phyloP scores from a whole-genome alignment of 2,797 vertebrate genomes.

The Poeciliopsis gracilis region DNA sequence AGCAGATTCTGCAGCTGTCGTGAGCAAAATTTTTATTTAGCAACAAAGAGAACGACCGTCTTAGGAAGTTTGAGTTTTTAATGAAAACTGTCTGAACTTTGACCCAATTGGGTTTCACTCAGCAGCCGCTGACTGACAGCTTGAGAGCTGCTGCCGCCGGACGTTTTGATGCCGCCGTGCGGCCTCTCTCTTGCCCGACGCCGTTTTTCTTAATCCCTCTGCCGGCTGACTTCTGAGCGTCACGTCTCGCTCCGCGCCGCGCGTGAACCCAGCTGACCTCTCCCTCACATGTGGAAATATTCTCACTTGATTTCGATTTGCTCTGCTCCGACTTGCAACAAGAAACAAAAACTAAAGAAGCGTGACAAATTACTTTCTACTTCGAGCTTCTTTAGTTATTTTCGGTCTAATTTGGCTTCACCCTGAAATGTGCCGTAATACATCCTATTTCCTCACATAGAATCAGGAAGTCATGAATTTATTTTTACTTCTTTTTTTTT shows the following conservation, averaged over 20 bases:
- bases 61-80: neutral
- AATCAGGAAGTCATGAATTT: neutral
- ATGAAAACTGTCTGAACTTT: neutral
- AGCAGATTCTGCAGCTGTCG: conserved; percentile 9
- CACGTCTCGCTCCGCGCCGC: neutral
- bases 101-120: neutral
- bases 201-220: neutral
- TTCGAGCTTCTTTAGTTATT: neutral
- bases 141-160: conserved; percentile 10
- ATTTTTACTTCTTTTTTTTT: neutral
- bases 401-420: neutral
- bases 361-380: neutral
- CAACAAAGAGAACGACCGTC: neutral
- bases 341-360: neutral
- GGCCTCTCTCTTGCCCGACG: neutral
- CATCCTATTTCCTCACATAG: neutral
- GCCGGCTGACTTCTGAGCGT: neutral
- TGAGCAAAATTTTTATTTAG: neutral
- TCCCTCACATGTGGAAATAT: neutral
- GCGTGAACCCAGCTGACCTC: neutral
- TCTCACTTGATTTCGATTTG: neutral
- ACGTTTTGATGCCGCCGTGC: neutral
- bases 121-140: conserved; percentile 15
- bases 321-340: neutral
- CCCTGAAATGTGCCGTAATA: neutral